Conservation (phyloP, 2,888 invertebrate species). For the Drosophila acutilabella region DNA sequence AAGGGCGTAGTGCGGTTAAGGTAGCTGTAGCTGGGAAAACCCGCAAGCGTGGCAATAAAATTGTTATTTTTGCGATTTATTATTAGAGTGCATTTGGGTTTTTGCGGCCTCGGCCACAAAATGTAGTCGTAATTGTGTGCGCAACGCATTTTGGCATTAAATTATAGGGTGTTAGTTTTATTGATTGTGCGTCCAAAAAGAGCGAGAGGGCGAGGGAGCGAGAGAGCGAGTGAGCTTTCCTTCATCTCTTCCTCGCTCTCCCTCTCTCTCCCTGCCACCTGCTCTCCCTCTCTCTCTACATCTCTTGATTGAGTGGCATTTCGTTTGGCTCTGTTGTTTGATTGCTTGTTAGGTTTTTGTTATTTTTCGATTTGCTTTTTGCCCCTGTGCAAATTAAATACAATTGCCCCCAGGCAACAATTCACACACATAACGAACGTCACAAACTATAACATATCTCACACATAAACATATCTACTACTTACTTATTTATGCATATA, state of each 20-base stretch:
- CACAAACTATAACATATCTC: neutral
- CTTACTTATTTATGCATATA: constrained; percentile 21
- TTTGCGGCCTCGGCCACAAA: constrained; percentile 57
- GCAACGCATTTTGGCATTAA: constrained; percentile 77
- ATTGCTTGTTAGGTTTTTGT: constrained; percentile 67
- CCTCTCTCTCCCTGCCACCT: neutral
- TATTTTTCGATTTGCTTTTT: constrained; percentile 67
- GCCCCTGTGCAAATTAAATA: constrained; percentile 69
- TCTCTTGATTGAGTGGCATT: constrained; percentile 50
- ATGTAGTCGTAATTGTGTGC: constrained; percentile 68
- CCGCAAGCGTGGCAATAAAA: constrained; percentile 74
- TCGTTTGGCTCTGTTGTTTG: constrained; percentile 50
- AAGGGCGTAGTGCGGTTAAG: constrained; percentile 4
- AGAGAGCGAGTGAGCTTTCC: neutral
- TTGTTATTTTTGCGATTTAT: constrained; percentile 80
- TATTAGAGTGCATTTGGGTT: constrained; percentile 81
- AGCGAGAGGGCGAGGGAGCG: neutral
- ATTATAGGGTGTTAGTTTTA: constrained; percentile 80
- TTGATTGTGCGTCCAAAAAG: constrained; percentile 62
- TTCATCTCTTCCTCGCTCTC: neutral
- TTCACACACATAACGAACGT: constrained; percentile 3
- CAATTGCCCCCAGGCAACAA: constrained; percentile 45
- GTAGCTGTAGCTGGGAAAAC: constrained; percentile 31
- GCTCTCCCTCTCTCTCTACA: no score
- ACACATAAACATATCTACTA: constrained; percentile 5